Evolutionary conservation across 1,140 invertebrate genomes (phyloP).

Genomic region (Microplitis mediator): DNA sequence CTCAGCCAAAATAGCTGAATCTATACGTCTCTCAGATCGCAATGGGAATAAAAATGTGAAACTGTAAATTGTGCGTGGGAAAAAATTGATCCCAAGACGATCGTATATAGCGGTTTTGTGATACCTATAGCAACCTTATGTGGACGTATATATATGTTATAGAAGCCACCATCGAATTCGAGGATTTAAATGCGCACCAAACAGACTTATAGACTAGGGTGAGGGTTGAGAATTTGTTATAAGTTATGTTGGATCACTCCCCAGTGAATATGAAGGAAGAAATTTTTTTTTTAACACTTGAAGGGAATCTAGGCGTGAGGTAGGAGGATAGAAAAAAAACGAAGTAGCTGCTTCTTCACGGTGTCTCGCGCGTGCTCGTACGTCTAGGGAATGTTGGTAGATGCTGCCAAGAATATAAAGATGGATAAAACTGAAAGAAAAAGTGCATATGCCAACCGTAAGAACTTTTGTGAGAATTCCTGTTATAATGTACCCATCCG

Average conservation of each 20-base stretch:
- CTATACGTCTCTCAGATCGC: constrained; percentile 33
- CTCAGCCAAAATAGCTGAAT: constrained; percentile 26
- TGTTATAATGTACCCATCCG: background rate
- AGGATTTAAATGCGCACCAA: constrained; percentile 60
- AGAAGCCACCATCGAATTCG: constrained; percentile 33
- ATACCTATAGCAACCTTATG: background rate
- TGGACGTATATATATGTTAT: background rate
- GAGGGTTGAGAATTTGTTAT: constrained; percentile 53
- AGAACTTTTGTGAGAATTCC: constrained; percentile 35
- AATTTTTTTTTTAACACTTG: constrained; percentile 42
- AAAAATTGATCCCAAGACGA: constrained; percentile 59
- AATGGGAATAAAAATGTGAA: constrained; percentile 62
- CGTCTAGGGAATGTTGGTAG: constrained; percentile 28
- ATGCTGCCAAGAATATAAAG: constrained; percentile 52
- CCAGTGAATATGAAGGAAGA: constrained; percentile 58
- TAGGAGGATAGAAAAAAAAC: constrained; percentile 14
- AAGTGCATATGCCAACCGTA: constrained; percentile 51
- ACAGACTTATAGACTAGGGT: constrained; percentile 30
- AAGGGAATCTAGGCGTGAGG: constrained; percentile 8
- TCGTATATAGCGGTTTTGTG: constrained; percentile 42
- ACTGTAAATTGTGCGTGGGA: constrained; percentile 64
- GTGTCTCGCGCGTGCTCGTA: background rate
- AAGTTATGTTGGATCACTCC: constrained; percentile 57
- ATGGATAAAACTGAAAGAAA: constrained; percentile 44
- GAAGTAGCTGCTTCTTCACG: constrained; percentile 10